These are phyloP conservation scores for Drosophila recens DNA, from an alignment of 2,888 invertebrate genomes.

Conservation along the genomic window DNA sequence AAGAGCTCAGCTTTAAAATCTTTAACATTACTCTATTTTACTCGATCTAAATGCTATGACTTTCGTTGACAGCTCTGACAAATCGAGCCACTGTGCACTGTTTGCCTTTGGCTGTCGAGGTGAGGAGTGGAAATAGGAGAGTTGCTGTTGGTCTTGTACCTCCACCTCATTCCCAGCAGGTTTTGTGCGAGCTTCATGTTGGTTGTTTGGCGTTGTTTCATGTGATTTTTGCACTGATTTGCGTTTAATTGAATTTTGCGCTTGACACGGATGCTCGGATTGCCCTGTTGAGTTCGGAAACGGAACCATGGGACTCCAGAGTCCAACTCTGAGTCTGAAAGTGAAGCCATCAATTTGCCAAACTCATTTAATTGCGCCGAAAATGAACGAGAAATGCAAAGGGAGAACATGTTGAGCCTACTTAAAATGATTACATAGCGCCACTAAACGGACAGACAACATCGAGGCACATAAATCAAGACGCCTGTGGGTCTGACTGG, in stretches of 20 bases:
- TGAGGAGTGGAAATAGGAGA: not conserved
- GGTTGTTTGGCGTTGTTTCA: conserved; percentile 21
- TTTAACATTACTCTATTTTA: too few relatives aligned
- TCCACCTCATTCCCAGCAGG: not conserved
- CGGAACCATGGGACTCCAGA: not conserved
- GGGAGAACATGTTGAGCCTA: conserved; percentile 59
- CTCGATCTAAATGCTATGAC: not conserved
- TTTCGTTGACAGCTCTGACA: not conserved
- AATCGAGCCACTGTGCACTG: conserved; percentile 6
- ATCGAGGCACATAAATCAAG: conserved; percentile 66
- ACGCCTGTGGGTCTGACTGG: conserved; percentile 49
- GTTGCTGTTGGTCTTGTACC: not conserved
- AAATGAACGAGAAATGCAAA: conserved; percentile 7
- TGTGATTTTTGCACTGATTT: conserved; percentile 75
- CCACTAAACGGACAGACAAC: conserved; percentile 34
- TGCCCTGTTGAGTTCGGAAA: conserved; percentile 1
- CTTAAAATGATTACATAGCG: conserved; percentile 54
- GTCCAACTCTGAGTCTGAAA: not conserved
- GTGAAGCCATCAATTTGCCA: conserved; percentile 33
- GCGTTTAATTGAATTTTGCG: conserved; percentile 77
- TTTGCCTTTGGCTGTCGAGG: conserved; percentile 27
- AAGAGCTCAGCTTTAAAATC: too few relatives aligned
- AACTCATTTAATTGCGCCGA: conserved; percentile 61
- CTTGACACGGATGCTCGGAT: conserved; percentile 56
- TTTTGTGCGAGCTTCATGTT: conserved; percentile 5